A percentile compares a stretch with the other conserved stretches of the same genome.
These are phyloP conservation scores for Leguminivora glycinivorella DNA, from an alignment of 1,140 invertebrate genomes.

Conservation along the genomic window DNA sequence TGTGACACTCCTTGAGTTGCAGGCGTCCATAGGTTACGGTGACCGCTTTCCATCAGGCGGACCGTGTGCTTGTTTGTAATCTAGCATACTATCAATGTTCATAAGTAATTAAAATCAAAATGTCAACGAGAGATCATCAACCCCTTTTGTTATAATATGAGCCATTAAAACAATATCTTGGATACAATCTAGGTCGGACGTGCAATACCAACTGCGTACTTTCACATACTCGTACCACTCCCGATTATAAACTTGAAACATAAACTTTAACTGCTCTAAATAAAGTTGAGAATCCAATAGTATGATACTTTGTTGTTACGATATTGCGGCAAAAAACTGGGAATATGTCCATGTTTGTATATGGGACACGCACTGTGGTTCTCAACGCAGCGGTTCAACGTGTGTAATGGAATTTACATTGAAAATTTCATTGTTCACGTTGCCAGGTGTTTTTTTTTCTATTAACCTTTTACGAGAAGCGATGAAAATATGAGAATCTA, in stretches of 20 bases:
- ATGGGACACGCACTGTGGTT: conserved; percentile 8
- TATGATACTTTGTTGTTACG: background rate
- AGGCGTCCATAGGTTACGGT: too few species aligned
- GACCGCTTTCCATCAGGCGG: too few species aligned
- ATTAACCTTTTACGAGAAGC: too few species aligned
- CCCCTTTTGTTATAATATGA: conserved; percentile 1
- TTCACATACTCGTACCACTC: background rate
- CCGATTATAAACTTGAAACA: background rate
- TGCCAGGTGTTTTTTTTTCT: too few species aligned
- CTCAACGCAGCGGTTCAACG: background rate
- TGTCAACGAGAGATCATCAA: background rate
- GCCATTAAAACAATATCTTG: conserved; percentile 21
- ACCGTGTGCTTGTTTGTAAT: too few species aligned
- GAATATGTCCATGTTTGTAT: background rate
- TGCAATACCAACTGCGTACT: background rate
- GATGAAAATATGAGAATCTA: too few species aligned
- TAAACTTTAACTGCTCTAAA: background rate
- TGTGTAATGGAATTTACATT: background rate
- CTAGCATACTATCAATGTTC: background rate
- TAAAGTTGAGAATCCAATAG: background rate
- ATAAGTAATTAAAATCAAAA: conserved; percentile 6
- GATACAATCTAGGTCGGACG: conserved; percentile 11
- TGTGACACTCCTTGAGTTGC: too few species aligned
- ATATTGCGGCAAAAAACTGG: background rate
- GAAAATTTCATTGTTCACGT: too few species aligned